A percentile compares a stretch with the other conserved stretches of the same genome.
Evolutionary conservation across 2,797 vertebrate genomes (phyloP).

Genomic region (Rhinophrynus dorsalis): DNA sequence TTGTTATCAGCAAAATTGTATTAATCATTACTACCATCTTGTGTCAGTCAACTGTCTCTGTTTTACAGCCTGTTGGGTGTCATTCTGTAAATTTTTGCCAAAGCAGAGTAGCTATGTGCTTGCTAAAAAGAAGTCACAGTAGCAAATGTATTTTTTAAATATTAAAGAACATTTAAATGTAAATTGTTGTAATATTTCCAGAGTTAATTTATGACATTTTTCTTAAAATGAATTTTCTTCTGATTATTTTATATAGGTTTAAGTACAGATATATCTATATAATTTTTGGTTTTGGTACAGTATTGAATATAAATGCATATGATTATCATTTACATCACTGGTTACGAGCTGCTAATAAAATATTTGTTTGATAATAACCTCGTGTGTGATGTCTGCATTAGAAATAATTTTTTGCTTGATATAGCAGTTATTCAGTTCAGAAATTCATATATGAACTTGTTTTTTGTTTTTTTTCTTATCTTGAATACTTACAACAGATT

Average conservation of each 20-base stretch:
- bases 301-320: constrained; percentile 40
- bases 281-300: constrained; percentile 47
- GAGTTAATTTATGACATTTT: constrained; percentile 60
- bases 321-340: constrained; percentile 41
- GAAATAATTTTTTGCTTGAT: no score
- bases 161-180: constrained; percentile 50
- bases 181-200: constrained; percentile 57
- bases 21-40: no score
- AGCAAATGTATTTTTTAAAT: constrained; percentile 14
- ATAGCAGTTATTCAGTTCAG: no score
- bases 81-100: constrained; percentile 8
- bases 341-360: constrained; percentile 53
- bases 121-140: not conserved
- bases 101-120: not conserved
- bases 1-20: no score
- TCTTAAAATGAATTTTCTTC: constrained; percentile 54
- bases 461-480: no score
- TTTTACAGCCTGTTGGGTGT: no score
- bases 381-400: no score
- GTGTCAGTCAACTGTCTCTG: no score
- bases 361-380: constrained; percentile 49
- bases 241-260: constrained; percentile 62
- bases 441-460: no score
- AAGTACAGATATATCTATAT: constrained; percentile 46
- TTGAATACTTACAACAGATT: no score